Base-by-base conservation (phyloP, 2,888 invertebrate genomes). In the Drosophila fulvimacula region DNA sequence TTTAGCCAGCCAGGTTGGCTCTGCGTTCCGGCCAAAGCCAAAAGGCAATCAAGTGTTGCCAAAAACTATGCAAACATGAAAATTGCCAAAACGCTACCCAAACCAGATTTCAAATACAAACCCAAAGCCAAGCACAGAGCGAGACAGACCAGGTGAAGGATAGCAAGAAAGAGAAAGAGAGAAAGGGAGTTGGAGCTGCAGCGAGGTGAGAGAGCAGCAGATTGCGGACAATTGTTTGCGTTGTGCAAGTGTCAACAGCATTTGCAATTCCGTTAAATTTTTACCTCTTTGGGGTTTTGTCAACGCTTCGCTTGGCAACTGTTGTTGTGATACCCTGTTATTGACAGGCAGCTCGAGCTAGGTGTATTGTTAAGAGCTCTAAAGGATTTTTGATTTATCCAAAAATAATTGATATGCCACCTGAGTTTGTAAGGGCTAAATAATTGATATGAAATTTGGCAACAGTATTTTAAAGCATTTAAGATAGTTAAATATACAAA, bases 181-280 rank as follows among this genome's bases (percentile, higher is more conserved):
- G 42, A 27, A n/a, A 1, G 19, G 6, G 15, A 52, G 17, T 44
- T 9, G 27, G 24, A 21, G 48, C 19, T 34, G 53, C 39, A 19
- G 24, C 39, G 17, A 64, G 65, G 70, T 71, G 65, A 61, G 75
- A 67, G 66, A 65, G 68, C 44, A 65, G 67, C 68, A 70, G 69
- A 76, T 79, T 78, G 57, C 68, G 67, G 76, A 67, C 82, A 87
- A 87, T 84, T 84, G 85, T 84, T 84, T 82, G 85, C 73, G 72
- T 72, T 87, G 84, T 84, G 82, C 82, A 82, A 88, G 81, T 88
- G 85, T 85, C 88, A 85, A 88, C 88, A 85, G 74, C 79, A 88
- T 82, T 85, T 88, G 79, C 81, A 77, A 85, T 81, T 88, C 88
- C 77, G 83, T 85, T 82, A 68, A 82, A 79, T 81, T 87, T 84